These are phyloP conservation scores for Rhinella marina DNA, from an alignment of 2,797 vertebrate genomes.

Conservation along the genomic window DNA sequence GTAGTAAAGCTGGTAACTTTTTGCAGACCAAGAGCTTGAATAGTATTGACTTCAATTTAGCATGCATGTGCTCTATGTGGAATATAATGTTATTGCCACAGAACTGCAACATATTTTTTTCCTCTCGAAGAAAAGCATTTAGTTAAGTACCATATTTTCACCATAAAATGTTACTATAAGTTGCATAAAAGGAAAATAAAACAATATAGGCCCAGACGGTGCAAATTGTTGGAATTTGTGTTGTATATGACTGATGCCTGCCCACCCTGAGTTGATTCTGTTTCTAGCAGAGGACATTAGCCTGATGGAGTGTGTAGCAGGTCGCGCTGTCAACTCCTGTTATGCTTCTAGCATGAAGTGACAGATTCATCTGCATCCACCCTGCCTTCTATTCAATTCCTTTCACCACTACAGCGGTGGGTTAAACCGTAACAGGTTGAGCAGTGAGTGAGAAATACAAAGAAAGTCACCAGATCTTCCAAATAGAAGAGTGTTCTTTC, in stretches of 20 bases:
- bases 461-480: constrained; percentile 9
- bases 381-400: background rate
- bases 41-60: background rate
- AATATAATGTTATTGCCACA: background rate
- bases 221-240: background rate
- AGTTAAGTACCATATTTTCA: background rate
- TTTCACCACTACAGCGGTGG: constrained; percentile 10
- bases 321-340: constrained; percentile 43
- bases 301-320: constrained; percentile 46
- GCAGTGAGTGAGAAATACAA: background rate
- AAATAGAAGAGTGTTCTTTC: background rate
- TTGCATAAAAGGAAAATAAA: background rate
- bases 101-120: background rate
- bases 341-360: constrained; percentile 36
- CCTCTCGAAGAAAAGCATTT: too few relatives aligned
- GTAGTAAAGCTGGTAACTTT: background rate
- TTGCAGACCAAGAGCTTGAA: background rate
- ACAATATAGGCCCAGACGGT: background rate
- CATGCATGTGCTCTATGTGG: background rate
- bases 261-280: constrained; percentile 42
- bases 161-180: background rate
- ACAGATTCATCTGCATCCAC: constrained; percentile 45
- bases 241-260: background rate
- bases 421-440: constrained; percentile 11
- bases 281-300: constrained; percentile 49